Percentiles rank a stretch among this genome's conserved stretches.
phyloP scores from a whole-genome alignment of 2,113 vertebrate genomes.

The Siphamia tubifer region DNA sequence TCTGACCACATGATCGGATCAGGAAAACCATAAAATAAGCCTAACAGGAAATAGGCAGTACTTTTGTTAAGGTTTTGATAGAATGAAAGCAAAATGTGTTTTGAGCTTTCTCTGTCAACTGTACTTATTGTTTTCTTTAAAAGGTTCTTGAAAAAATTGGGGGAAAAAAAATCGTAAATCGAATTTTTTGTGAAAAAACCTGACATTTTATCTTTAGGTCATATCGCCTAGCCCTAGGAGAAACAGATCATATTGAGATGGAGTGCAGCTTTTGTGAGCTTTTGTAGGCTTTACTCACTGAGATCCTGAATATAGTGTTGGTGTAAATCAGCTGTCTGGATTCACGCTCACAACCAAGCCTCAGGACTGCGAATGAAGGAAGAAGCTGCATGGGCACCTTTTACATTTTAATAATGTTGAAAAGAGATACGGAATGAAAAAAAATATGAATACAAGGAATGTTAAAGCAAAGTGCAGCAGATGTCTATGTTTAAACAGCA shows the following conservation, averaged over 20 bases:
- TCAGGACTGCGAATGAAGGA: background rate
- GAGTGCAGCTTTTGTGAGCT: background rate
- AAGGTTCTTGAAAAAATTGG: background rate
- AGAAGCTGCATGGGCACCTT: background rate
- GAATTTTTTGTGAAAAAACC: no score
- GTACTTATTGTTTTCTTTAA: no score
- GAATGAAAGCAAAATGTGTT: no score
- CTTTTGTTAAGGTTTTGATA: no score
- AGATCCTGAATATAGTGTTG: background rate
- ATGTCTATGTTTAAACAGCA: background rate
- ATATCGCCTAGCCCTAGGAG: no score
- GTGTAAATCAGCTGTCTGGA: background rate
- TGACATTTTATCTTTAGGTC: no score
- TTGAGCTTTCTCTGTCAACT: no score
- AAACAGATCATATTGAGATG: no score
- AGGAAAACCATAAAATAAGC: no score
- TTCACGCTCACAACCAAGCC: background rate
- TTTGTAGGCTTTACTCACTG: no score
- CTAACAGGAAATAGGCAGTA: no score
- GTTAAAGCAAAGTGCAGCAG: background rate
- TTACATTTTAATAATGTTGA: background rate
- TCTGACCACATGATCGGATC: no score
- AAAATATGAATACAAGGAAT: background rate
- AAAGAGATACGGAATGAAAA: background rate
- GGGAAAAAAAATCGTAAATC: background rate